Percentiles rank a stretch among this genome's conserved stretches.
Conservation (phyloP, 2,797 vertebrate species). For the Morus bassanus region DNA sequence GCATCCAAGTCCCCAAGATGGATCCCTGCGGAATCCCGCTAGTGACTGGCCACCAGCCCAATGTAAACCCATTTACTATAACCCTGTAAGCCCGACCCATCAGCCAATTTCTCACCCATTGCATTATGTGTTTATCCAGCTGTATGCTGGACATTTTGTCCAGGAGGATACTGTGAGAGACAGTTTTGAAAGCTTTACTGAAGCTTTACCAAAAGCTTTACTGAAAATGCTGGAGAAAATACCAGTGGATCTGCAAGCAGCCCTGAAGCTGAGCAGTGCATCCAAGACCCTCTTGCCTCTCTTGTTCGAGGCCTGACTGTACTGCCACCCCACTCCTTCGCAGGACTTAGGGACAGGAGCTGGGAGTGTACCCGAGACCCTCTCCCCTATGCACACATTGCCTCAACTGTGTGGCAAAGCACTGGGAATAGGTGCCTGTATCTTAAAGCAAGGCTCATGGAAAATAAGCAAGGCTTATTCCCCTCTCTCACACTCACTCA, state of each 20-base stretch:
- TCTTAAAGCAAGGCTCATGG: neutral
- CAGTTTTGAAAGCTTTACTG: too few species aligned
- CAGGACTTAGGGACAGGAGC: neutral
- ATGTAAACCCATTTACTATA: too few species aligned
- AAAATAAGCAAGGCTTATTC: neutral
- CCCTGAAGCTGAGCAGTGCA: neutral
- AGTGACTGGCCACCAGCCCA: too few species aligned
- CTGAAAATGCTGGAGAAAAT: rapidly evolving
- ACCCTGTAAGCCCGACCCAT: too few species aligned
- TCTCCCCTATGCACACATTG: neutral
- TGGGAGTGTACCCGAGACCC: neutral
- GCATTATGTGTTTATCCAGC: too few species aligned
- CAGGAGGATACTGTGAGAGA: too few species aligned
- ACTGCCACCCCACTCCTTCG: rapidly evolving
- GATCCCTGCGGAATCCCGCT: too few species aligned
- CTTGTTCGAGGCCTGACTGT: neutral
- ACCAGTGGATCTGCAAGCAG: neutral
- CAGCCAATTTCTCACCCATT: too few species aligned
- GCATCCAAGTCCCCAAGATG: too few species aligned
- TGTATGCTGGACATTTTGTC: too few species aligned
- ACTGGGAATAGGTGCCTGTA: neutral
- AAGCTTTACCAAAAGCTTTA: too few species aligned
- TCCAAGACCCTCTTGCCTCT: rapidly evolving
- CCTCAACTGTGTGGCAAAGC: rapidly evolving
- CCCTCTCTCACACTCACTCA: neutral